Evolutionary conservation across 2,888 invertebrate genomes (phyloP), one percentile per base, ranked within the genome.

Genomic region (Platypus cylindrus): DNA sequence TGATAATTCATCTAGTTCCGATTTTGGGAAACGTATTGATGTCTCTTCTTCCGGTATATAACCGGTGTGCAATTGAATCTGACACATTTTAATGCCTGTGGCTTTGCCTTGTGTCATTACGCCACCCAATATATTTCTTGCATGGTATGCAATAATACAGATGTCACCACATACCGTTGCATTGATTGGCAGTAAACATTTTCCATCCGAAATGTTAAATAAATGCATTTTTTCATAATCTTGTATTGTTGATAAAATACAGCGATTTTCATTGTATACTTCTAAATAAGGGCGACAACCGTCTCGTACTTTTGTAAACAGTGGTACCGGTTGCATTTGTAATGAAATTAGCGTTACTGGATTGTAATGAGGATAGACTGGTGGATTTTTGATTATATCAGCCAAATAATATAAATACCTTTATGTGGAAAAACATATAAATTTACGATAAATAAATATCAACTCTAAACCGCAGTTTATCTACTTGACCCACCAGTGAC

Each of bases 241-340:
- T 53, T 84, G 82, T 38, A 84, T 66, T 0, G 93, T 91, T 0
- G 83, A 80, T 47, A 79, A 65, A 24, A 89, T 65, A 50, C 85
- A 67, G 34, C 85, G 75, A 47, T 89, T 89, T 53, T 89, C 90
- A 54, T 83, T 83, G 60, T 78, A 91, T 15, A 95, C 74, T 62
- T 95, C 94, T 35, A 90, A 71, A 60, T 84, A 94, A 4, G 94
- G 90, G 39, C 94, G 72, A 57, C 93, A 93, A 1, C 95, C 95
- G 62, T 91, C 93, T 46, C 78, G 79, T 37, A 85, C 75, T 67
- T 87, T 87, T 7, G 91, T 95, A 65, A 94, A 95, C 12, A 90
- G 64, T 2, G 95, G 95, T 27, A 94, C 80, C 0, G 94, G 93
- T 48, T 83, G 78, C 51, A 95, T 73, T 11, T 78, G 74, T 7